Evolutionary conservation across 2,113 vertebrate species (phyloP), one percentile per base, ranked within the genome.

Genomic region (Typhlomys cinereus): DNA sequence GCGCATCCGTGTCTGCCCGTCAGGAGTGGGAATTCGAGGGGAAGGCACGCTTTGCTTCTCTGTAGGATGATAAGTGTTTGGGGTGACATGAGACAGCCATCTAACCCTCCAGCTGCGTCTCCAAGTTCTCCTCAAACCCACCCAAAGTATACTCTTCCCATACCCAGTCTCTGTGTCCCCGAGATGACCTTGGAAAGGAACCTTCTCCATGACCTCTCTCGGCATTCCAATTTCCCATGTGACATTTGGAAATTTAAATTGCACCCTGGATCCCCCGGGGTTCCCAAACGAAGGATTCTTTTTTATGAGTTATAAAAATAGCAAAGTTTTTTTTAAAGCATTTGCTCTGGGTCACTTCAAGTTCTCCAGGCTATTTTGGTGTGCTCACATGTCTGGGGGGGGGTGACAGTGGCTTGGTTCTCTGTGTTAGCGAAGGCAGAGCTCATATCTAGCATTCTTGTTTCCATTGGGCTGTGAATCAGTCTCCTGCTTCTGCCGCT

Each of bases 231-330:
- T 27, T 34, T 86, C 44, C 71, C 21, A 0, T 46, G 15, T 66
- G 59, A 89, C 59, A 74, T 12, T n/a, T 48, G 64, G 91, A 93
- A 94, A 76, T 85, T 36, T 79, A 48, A 92, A 78, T 52, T 79
- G 78, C 52, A 92, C 44, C 50, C 59, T 39, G 25, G 64, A 62
- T 61, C 46, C 86, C 17, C 29, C 84, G 89, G 57, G 15, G 36
- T 48, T 89, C 39, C 59, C 88, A 79, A 94, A 61, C 64, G 69
- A 85, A 89, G 81, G 48, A 18, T 44, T 34, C 66, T 89, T 36
- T 71, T 89, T 80, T 67, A 78, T 73, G 67, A 89, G 50, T 74
- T 96, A 82, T 71, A 94, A 93, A 96, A 91, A 96, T 93, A 97
- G 92, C 75, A 64, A 69, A 71, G 70, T 78, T 92, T 86, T 86